These are phyloP conservation scores for Chroicocephalus ridibundus DNA, from an alignment of 2,113 vertebrate species.

Conservation along the genomic window DNA sequence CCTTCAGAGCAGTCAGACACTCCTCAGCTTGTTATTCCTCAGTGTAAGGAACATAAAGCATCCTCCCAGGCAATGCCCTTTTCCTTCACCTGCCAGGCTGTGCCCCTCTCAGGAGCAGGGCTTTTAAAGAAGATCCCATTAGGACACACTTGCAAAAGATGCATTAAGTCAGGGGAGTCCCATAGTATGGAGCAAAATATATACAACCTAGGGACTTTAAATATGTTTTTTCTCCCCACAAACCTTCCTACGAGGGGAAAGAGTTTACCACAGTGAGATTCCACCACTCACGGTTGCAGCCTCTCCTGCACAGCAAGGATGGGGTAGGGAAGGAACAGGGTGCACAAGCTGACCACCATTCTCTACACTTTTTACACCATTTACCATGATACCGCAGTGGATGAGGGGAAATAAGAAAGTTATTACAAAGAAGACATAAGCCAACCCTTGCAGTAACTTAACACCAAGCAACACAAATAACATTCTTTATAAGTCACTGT, in stretches of 20 bases:
- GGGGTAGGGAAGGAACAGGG: background rate
- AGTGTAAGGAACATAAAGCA: background rate
- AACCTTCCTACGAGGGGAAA: background rate
- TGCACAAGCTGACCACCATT: accelerated
- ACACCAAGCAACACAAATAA: background rate
- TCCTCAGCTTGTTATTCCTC: background rate
- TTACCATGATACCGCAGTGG: background rate
- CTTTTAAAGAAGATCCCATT: background rate
- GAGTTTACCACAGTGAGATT: background rate
- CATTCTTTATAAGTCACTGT: background rate
- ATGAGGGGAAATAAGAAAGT: background rate
- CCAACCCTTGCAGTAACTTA: background rate
- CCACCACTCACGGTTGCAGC: background rate
- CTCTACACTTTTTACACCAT: background rate
- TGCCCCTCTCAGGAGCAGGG: background rate
- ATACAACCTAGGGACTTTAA: background rate
- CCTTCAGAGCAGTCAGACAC: background rate
- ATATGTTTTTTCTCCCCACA: background rate
- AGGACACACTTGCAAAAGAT: background rate
- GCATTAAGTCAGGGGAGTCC: background rate
- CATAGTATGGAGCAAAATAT: background rate
- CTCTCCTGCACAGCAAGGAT: background rate
- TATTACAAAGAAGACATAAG: background rate
- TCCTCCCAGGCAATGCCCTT: background rate
- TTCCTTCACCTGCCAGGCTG: background rate